Base-by-base conservation (phyloP, 2,113 vertebrate species). In the Centropus bengalensis region DNA sequence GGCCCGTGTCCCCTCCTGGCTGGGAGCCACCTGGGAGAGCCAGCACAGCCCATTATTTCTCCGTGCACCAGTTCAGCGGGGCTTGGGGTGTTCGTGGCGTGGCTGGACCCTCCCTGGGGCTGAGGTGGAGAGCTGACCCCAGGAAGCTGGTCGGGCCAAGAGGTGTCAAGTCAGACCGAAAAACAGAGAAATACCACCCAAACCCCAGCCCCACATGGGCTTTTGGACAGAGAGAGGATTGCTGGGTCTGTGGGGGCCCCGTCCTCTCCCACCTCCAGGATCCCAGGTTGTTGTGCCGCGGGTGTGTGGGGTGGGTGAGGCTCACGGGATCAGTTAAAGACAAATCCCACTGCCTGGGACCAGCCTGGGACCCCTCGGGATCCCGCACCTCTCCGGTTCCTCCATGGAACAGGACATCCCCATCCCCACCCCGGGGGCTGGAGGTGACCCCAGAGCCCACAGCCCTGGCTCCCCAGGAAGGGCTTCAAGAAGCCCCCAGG, bases 381-480 rank as follows among this genome's bases (percentile, higher is more conserved):
- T 47, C 71, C 33, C 0, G 0, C 71, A 24, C 2, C 1, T 6
- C 63, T 14, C 38, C 2, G 0, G 22, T 1, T 69, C 54, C 68
- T 47, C 59, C 40, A 11, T 3, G 1, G 36, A 8, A 8, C 36
- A n/a, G 24, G 62, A 2, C 4, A 1, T 30, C 60, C 45, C 64
- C 33, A n/a, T 22, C 27, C 70, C 47, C 49, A 20, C 18, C 28
- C 27, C 10, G 24, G 67, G n/a, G 21, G 19, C 44, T 45, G 66
- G 36, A 18, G 67, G 40, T 73, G 74, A 44, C 51, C 19, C 70
- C 0, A 1, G 11, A n/a, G 38, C 88, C 73, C 79, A 38, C 13
- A 6, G 2, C 4, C 42, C 14, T 0, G 1, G 4, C 52, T 42
- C 26, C 55, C 49, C 9, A 3, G 82, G 77, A 54, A 36, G 23